A percentile compares a stretch with the other conserved stretches of the same genome.
Conservation (phyloP, 2,888 invertebrate species). For the Drosophila nr. medialis region DNA sequence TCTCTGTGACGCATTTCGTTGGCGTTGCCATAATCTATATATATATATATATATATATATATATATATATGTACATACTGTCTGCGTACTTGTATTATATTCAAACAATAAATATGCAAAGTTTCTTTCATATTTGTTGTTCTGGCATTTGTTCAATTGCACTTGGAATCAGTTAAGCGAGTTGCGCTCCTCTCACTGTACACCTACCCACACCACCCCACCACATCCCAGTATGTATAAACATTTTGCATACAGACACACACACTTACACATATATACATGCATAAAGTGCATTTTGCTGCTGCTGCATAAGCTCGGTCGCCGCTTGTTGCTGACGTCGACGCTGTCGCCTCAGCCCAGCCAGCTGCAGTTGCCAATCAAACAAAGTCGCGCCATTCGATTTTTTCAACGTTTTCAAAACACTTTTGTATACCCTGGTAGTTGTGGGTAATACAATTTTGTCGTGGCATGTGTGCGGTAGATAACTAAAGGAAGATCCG, state of each 20-base stretch:
- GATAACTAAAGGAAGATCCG: background rate
- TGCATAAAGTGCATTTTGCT: conserved; percentile 20
- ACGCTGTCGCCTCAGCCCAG: conserved; percentile 5
- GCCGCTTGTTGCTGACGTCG: conserved; percentile 8
- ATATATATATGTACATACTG: background rate
- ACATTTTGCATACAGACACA: conserved; percentile 17
- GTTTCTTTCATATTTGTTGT: conserved; percentile 11
- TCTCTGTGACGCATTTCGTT: conserved; percentile 47
- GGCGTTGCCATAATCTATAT: conserved; percentile 28
- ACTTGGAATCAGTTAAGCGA: conserved; percentile 57
- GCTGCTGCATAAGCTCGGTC: conserved; percentile 25
- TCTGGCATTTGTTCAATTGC: conserved; percentile 38
- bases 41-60: background rate
- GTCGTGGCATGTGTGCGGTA: no score
- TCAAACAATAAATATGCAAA: conserved; percentile 12
- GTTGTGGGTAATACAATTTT: no score
- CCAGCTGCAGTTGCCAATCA: conserved; percentile 38
- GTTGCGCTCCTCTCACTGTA: background rate
- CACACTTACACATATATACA: background rate
- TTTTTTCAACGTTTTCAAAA: conserved; percentile 34
- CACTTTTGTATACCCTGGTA: conserved; percentile 1
- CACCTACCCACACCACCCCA: background rate
- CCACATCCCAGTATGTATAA: background rate
- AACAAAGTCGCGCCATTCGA: conserved; percentile 44
- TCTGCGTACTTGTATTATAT: background rate